phyloP scores from a whole-genome alignment of 2,113 vertebrate species.

The Perca flavescens region DNA sequence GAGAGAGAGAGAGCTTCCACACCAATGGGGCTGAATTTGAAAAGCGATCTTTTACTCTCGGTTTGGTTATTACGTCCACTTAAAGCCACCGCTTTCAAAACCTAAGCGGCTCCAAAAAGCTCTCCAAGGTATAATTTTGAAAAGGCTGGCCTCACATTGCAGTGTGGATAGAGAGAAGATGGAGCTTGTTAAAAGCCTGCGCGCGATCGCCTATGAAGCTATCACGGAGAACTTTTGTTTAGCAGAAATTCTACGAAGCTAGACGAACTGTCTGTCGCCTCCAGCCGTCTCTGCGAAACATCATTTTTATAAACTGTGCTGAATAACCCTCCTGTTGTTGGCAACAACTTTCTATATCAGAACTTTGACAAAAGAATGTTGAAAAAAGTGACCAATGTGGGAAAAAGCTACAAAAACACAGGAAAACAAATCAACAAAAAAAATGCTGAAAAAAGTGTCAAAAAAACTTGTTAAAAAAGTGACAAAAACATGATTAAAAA shows the following conservation, averaged over 20 bases:
- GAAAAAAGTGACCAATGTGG: too few relatives aligned
- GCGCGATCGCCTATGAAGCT: background rate
- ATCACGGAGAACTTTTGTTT: background rate
- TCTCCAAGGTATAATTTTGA: conserved; percentile 28
- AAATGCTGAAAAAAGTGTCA: too few relatives aligned
- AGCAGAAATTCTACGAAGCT: background rate
- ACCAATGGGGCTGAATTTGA: conserved; percentile 16
- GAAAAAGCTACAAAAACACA: too few relatives aligned
- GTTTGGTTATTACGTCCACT: conserved; percentile 29
- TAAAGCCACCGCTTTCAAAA: conserved; percentile 19
- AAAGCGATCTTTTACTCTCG: conserved; percentile 10
- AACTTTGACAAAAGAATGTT: too few relatives aligned
- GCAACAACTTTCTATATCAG: too few relatives aligned
- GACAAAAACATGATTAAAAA: too few relatives aligned
- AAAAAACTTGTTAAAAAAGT: too few relatives aligned
- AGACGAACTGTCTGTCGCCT: background rate
- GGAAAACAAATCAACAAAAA: too few relatives aligned
- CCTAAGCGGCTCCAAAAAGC: background rate
- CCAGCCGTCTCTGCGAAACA: too few relatives aligned
- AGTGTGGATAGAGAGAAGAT: background rate
- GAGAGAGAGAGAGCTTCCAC: background rate
- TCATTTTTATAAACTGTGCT: background rate
- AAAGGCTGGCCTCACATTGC: background rate
- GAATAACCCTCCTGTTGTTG: too few relatives aligned
- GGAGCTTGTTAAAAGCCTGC: background rate